These are phyloP conservation scores for Bombus waltoni DNA, from an alignment of 1,140 invertebrate genomes.

Conservation along the genomic window DNA sequence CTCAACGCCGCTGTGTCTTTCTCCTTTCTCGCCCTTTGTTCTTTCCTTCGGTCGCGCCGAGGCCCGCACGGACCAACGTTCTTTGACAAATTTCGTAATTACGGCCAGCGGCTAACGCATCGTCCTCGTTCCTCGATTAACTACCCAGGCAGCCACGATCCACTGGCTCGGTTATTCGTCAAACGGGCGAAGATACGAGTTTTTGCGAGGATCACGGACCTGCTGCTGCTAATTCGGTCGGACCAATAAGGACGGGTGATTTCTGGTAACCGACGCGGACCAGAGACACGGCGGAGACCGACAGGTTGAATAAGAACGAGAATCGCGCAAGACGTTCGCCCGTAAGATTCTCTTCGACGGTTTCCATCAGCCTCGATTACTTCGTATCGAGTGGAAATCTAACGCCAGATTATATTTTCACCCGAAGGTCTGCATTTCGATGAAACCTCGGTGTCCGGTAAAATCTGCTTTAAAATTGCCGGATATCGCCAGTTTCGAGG, in stretches of 20 bases:
- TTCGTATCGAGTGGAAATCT: neutral
- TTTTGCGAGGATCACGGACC: slow-evolving; percentile 8
- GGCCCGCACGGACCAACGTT: neutral
- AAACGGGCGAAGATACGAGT: slow-evolving; percentile 21
- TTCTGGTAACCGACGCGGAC: neutral
- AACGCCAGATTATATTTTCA: neutral
- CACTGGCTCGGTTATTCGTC: slow-evolving; percentile 31
- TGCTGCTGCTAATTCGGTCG: slow-evolving; percentile 9
- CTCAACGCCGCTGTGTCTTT: neutral
- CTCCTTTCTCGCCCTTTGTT: too few species aligned
- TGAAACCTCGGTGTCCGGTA: neutral
- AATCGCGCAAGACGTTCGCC: neutral
- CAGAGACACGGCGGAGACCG: neutral
- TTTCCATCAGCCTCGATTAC: neutral
- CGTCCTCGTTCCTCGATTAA: slow-evolving; percentile 20
- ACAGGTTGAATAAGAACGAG: neutral
- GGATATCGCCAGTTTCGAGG: too few species aligned
- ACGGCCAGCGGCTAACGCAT: neutral
- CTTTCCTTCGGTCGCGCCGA: too few species aligned
- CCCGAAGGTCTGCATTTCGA: too few species aligned
- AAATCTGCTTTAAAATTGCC: too few species aligned
- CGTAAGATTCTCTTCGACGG: neutral
- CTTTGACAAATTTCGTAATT: slow-evolving; percentile 43
- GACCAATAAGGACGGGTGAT: neutral
- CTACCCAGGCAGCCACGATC: neutral